Percentiles rank a stretch among this genome's conserved stretches.
phyloP scores from a whole-genome alignment of 2,888 invertebrate genomes.

The Bugula neritina region DNA sequence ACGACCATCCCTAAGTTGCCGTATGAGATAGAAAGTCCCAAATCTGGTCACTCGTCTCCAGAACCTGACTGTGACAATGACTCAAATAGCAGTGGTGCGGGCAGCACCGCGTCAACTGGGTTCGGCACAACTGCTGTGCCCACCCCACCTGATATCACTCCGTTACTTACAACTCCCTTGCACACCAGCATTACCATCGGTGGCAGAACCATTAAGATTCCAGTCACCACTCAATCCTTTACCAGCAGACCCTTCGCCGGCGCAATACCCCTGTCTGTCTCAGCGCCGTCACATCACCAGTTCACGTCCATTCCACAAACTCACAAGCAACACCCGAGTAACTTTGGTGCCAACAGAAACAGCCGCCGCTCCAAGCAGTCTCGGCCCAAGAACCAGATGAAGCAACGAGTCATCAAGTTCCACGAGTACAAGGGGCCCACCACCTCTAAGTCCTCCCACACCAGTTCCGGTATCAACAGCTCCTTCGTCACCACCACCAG shows the following conservation, averaged over 20 bases:
- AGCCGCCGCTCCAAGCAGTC: constrained; percentile 62
- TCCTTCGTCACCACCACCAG: constrained; percentile 29
- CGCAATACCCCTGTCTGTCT: background rate
- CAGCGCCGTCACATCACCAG: constrained; percentile 26
- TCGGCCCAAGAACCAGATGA: constrained; percentile 65
- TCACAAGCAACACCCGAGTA: background rate
- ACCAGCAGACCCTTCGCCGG: background rate
- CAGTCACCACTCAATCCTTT: constrained; percentile 4
- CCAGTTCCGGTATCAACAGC: constrained; percentile 30
- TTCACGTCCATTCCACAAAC: background rate
- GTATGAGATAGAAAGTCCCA: constrained; percentile 21
- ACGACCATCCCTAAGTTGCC: constrained; percentile 36
- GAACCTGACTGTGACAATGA: constrained; percentile 29
- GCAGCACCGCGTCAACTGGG: background rate
- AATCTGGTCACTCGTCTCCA: constrained; percentile 41
- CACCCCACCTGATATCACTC: constrained; percentile 36
- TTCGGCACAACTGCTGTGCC: constrained; percentile 29
- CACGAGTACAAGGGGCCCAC: constrained; percentile 82
- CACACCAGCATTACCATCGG: constrained; percentile 32
- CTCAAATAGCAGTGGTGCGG: background rate
- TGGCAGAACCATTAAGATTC: background rate
- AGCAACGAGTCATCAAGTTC: constrained; percentile 85
- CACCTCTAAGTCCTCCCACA: constrained; percentile 58
- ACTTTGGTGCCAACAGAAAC: background rate
- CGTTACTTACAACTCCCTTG: constrained; percentile 29